Evolutionary conservation across 92 coral and sea anemone species (phyloP), one percentile per base, ranked within the genome.

Genomic region (Epizoanthus stellaris): DNA sequence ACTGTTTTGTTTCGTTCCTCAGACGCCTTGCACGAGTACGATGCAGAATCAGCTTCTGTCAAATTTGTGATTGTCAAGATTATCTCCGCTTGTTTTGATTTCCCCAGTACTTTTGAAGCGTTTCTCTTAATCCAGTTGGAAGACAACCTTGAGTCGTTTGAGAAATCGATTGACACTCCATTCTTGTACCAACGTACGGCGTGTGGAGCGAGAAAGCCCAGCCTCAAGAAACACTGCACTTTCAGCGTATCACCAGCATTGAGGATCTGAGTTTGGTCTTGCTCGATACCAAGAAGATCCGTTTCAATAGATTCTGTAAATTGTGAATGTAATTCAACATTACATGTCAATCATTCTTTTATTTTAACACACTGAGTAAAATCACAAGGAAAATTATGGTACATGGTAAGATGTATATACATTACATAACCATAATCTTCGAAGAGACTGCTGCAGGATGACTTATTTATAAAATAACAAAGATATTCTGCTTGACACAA

Each of bases 161-260:
- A 21, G 30, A 14, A 16, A 79, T 12, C 16, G 13, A 79, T 0
- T 67, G 39, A 9, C 53, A 45, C 61, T 9, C 60, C 83, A 43
- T 79, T 59, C 19, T 63, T 79, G 11, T 43, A 23, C 83, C 83
- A 79, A 11, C 20, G 61, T 0, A 63, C 70, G 12, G 43, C 61
- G 5, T 79, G 5, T 38, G 82, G 70, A 20, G 62, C 36, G 43
- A 20, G 0, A 40, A 79, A 12, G 13, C 83, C 83, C 19, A 63
- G 53, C 53, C 53, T 43, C 57, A 79, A 10, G 54, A 62, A 79
- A 21, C 83, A 79, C 7, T 63, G 83, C 21, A 79, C 11, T 1
- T 4, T 79, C 36, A 79, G 56, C 71, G 83, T 79, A 4, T 79
- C 56, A 3, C 73, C 73, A 20, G 60, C 59, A 21, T 79, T 79